Percentiles rank a stretch among this genome's conserved stretches.
Conservation (phyloP, 2,113 vertebrate genomes). For the Bujurquina vittata region DNA sequence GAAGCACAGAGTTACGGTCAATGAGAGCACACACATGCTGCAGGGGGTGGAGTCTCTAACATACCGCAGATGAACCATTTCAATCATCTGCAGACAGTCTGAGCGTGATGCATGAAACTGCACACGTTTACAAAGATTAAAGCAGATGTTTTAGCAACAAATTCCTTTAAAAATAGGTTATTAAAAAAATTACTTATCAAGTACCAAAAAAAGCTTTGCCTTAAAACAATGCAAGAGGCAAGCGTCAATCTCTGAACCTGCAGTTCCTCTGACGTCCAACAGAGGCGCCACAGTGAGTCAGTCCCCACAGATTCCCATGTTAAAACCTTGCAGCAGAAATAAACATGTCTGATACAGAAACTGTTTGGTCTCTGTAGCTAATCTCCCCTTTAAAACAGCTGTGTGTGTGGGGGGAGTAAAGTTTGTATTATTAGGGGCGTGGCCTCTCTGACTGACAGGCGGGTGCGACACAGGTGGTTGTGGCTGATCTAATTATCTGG, state of each 20-base stretch:
- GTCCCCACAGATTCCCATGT: background rate
- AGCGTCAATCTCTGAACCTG: background rate
- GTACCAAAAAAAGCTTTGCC: too few relatives aligned
- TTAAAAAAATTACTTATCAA: too few relatives aligned
- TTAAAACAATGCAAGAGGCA: too few relatives aligned
- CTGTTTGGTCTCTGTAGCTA: background rate
- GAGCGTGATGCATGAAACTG: too few relatives aligned
- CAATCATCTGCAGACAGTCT: too few relatives aligned
- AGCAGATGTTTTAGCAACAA: background rate
- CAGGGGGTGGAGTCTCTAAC: background rate
- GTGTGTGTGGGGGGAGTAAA: background rate
- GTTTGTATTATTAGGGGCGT: background rate
- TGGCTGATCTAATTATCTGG: too few relatives aligned
- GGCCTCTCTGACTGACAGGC: background rate
- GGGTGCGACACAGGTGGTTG: background rate
- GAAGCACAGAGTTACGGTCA: conserved; percentile 19
- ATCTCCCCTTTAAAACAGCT: background rate
- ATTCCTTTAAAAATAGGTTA: background rate
- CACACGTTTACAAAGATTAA: background rate
- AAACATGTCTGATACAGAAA: background rate
- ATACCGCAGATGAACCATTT: background rate
- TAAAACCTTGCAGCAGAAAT: background rate
- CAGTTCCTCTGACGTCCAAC: background rate
- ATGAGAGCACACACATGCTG: conserved; percentile 13
- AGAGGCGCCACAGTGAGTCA: background rate